Base-by-base conservation (phyloP, 92 coral and sea anemone species). In the Phenganax marumi region DNA sequence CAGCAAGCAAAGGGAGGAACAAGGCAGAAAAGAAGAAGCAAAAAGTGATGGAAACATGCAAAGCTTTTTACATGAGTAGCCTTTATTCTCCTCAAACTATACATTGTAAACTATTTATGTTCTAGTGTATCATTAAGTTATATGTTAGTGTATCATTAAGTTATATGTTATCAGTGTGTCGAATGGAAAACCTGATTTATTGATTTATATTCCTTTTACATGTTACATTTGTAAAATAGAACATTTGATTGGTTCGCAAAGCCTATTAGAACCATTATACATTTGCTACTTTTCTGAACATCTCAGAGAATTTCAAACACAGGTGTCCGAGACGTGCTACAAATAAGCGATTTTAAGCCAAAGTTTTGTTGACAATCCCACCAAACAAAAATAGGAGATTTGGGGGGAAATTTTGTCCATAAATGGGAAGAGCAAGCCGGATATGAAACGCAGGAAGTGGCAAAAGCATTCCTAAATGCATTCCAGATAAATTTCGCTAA, bases 11-110 rank as follows among this genome's bases (percentile, higher is more conserved):
- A 39, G 80, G 52, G 50, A 76, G 77, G 43, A 33, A 33, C 3
- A 33, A 5, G 43, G 43, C 43, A 85, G 76, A 74, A 82, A 76
- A 53, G 87, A 63, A 84, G 62, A 65, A 68, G 82, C 57, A 61
- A 75, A 88, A 21, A 84, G 75, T 61, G 68, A 64, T 25, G 50
- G 43, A 76, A 24, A 75, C 54, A 51, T 11, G 10, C 55, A 10
- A 79, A 12, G 51, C 22, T 55, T 24, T 10, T 12, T 13, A 12
- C 49, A 43, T 25, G 51, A 25, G 2, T 50, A 47, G 21, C 19
- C 23, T 12, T 7, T 6, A 58, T 58, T 58, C 0, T 14, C 0
- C 8, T 23, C n/a, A 7, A 6, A 5, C 65, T 18, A 58, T 58
- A 58, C n/a, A 58, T 58, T 14, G 43, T 33, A 33, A 33, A 33